phyloP scores from a whole-genome alignment of 2,797 vertebrate species.

The Anabacerthia variegaticeps region DNA sequence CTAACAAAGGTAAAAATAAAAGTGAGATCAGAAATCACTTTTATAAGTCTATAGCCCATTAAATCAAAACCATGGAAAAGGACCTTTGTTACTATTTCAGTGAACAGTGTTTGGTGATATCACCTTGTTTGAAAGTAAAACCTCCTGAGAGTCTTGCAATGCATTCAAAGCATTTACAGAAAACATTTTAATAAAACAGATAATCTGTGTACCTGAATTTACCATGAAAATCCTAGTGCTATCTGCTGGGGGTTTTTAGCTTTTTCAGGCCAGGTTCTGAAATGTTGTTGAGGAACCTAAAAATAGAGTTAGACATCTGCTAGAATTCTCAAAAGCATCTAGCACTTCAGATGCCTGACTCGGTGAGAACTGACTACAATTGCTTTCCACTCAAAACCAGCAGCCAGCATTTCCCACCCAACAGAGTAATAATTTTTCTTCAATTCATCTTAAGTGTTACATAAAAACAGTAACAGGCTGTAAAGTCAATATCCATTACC shows the following conservation, averaged over 20 bases:
- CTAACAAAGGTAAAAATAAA: not conserved
- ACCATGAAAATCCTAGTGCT: not conserved
- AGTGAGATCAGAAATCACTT: not conserved
- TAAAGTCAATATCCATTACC: not conserved
- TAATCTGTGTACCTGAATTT: not conserved
- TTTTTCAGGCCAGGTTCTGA: not conserved
- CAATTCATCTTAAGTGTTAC: not conserved
- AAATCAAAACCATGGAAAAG: not conserved
- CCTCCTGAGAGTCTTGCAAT: not conserved
- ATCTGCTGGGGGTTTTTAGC: not conserved
- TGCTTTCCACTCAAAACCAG: not conserved
- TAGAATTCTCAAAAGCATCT: not conserved
- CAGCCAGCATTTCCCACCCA: not conserved
- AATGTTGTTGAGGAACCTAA: not conserved
- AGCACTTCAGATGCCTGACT: conserved; percentile 7
- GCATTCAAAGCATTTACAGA: not conserved
- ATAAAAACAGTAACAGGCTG: not conserved
- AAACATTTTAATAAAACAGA: not conserved
- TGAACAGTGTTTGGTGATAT: not conserved
- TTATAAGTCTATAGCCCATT: not conserved
- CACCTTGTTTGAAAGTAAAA: not conserved
- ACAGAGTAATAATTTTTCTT: not conserved
- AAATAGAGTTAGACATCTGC: conserved; percentile 11
- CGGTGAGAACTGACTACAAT: not conserved
- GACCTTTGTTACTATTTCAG: not conserved